phyloP scores from a whole-genome alignment of 1,140 invertebrate species.

The Drosophila kurseongensis region DNA sequence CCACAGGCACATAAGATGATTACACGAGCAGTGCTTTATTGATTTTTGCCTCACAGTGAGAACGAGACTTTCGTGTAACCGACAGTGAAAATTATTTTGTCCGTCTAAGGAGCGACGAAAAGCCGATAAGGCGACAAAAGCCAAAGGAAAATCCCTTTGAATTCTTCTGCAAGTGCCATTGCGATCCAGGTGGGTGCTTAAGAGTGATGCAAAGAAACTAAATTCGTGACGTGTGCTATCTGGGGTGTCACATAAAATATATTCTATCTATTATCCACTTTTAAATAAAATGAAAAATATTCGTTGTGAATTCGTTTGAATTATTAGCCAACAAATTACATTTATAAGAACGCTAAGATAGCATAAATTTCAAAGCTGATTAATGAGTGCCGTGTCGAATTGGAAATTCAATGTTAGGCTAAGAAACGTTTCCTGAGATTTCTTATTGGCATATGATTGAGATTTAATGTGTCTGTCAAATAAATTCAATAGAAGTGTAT shows the following conservation, averaged over 20 bases:
- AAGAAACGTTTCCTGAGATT: not conserved
- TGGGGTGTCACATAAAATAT: not conserved
- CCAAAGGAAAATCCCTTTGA: slow-evolving; percentile 56
- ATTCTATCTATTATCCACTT: not conserved
- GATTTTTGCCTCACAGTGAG: slow-evolving; percentile 57
- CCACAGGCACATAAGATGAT: slow-evolving; percentile 50
- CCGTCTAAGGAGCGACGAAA: slow-evolving; percentile 2
- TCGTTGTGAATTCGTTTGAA: slow-evolving; percentile 1
- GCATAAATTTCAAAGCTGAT: slow-evolving; percentile 27
- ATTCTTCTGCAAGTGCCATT: slow-evolving; percentile 84
- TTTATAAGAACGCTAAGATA: slow-evolving; percentile 13
- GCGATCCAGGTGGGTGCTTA: slow-evolving; percentile 78
- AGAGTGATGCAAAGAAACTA: slow-evolving; percentile 4
- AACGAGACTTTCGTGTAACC: slow-evolving; percentile 24
- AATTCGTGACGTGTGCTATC: slow-evolving; percentile 9
- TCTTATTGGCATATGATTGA: not conserved
- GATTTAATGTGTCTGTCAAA: not conserved
- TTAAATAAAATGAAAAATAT: slow-evolving; percentile 13
- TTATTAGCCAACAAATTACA: slow-evolving; percentile 32
- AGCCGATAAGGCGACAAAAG: slow-evolving; percentile 33
- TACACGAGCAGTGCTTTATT: slow-evolving; percentile 57
- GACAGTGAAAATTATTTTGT: slow-evolving; percentile 20
- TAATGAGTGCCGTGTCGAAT: slow-evolving; percentile 9
- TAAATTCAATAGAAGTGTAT: not conserved
- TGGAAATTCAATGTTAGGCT: not conserved